Conservation (phyloP, 2,113 vertebrate species). For the Mastomys natalensis region DNA sequence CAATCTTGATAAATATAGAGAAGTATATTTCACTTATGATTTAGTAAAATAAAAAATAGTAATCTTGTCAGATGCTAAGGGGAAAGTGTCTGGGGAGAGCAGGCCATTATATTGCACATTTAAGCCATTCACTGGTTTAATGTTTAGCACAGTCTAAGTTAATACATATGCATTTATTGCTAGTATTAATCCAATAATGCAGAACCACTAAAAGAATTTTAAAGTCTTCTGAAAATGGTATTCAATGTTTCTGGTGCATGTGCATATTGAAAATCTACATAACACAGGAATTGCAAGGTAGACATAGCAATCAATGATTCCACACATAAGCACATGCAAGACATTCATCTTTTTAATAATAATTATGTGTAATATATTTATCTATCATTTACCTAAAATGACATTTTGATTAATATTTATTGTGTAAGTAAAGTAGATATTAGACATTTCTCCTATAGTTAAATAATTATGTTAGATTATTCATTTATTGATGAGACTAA, state of each 20-base stretch:
- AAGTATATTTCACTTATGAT: background rate
- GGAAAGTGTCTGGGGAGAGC: background rate
- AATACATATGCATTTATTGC: background rate
- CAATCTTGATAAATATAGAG: slow-evolving; percentile 36
- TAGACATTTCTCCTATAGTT: background rate
- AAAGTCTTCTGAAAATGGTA: background rate
- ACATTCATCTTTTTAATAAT: background rate
- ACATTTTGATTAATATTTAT: background rate
- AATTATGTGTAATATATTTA: background rate
- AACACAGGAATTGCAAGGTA: background rate
- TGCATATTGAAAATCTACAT: background rate
- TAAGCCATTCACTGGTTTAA: slow-evolving; percentile 65
- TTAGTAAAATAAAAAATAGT: background rate
- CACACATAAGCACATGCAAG: background rate
- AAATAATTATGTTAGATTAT: background rate
- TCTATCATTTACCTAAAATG: background rate
- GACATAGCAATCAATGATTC: background rate
- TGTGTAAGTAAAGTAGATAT: background rate
- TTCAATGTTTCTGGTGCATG: background rate
- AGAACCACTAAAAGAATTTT: slow-evolving; percentile 24
- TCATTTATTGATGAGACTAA: background rate
- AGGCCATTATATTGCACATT: background rate
- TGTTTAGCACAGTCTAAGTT: slow-evolving; percentile 21
- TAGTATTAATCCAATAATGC: slow-evolving; percentile 14
- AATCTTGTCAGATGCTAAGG: background rate